A percentile compares a stretch with the other conserved stretches of the same genome.
These are phyloP conservation scores for Rattus norvegicus DNA, from an alignment of 2,113 vertebrate genomes.

Conservation along the genomic window GRCr8 NC_086023.1:166474001-166474500, in stretches of 20 bases:
- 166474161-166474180: not conserved
- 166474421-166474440: not conserved
- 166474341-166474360: too few relatives aligned
- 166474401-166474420: too few relatives aligned
- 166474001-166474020: rapidly evolving
- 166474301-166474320: not conserved
- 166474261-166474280: not conserved
- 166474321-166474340: not conserved
- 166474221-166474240: not conserved
- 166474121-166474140: not conserved
- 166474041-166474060: too few relatives aligned
- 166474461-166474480: not conserved
- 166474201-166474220: not conserved
- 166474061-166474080: too few relatives aligned
- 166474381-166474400: not conserved
- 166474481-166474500: not conserved
- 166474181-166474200: not conserved
- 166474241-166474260: rapidly evolving
- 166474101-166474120: rapidly evolving
- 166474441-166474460: not conserved
- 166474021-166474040: not conserved
- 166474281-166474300: not conserved
- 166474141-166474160: not conserved
- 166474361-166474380: not conserved
- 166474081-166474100: too few relatives aligned